Conservation (phyloP, 2,113 vertebrate genomes). For the Pithys albifrons region DNA sequence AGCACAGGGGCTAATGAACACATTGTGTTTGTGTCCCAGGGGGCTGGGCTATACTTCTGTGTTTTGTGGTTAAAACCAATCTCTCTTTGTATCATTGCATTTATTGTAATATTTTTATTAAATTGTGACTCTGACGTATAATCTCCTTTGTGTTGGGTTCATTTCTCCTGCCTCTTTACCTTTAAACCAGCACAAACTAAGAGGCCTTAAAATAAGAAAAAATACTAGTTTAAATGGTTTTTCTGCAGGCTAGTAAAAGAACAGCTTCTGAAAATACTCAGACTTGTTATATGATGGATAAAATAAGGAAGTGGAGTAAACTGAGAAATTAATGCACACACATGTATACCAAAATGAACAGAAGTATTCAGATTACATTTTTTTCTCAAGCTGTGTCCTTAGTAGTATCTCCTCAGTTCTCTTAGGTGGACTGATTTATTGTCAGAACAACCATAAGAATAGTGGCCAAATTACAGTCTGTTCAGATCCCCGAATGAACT, state of each 20-base stretch:
- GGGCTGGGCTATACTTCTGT: no score
- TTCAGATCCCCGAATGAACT: not conserved
- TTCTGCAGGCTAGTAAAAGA: not conserved
- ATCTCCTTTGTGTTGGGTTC: no score
- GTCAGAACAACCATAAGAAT: not conserved
- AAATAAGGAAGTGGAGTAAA: not conserved
- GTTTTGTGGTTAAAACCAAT: no score
- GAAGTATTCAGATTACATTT: not conserved
- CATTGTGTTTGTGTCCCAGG: no score
- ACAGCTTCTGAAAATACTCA: not conserved
- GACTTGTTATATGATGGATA: not conserved
- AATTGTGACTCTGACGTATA: no score
- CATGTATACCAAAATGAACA: not conserved
- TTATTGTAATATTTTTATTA: no score
- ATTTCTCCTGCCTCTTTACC: no score
- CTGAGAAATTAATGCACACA: not conserved
- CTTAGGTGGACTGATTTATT: not conserved
- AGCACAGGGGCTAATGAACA: no score
- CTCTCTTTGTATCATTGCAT: no score
- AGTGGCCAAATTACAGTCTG: not conserved
- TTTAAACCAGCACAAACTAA: not conserved
- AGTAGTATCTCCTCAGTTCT: accelerated
- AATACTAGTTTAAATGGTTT: not conserved
- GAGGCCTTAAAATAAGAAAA: not conserved
- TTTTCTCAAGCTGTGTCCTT: not conserved